These are phyloP conservation scores for Ecliptopera silaceata DNA, from an alignment of 2,888 invertebrate genomes.

Conservation along the genomic window DNA sequence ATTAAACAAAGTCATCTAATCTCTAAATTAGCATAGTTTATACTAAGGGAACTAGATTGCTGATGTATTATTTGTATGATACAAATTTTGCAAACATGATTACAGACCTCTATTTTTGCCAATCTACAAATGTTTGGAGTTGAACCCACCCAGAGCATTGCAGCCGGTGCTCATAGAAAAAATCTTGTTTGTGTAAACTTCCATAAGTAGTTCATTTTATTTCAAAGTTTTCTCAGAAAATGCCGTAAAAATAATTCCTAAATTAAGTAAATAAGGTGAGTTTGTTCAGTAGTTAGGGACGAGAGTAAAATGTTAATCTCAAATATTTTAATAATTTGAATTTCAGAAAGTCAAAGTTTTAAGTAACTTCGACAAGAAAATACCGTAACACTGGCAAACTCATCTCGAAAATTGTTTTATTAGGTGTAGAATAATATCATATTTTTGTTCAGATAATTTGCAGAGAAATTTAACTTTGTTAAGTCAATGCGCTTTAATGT, in stretches of 20 bases:
- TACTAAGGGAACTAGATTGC: no score
- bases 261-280: conserved; percentile 9
- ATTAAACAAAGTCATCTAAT: no score
- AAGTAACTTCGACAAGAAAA: conserved; percentile 24
- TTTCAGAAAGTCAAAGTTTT: conserved; percentile 18
- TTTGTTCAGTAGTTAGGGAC: conserved; percentile 12
- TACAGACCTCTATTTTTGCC: no score
- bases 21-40: no score
- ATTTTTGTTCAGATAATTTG: neutral
- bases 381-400: conserved; percentile 11
- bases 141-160: no score
- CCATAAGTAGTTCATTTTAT: neutral
- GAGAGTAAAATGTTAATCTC: conserved; percentile 6
- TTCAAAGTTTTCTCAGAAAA: no score
- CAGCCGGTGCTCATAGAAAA: no score
- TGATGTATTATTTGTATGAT: no score
- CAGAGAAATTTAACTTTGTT: neutral
- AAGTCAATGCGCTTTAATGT: neutral
- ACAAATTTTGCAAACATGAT: no score
- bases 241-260: conserved; percentile 2
- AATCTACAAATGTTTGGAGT: no score
- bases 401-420: neutral
- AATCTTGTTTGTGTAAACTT: neutral
- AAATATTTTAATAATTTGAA: conserved; percentile 21
- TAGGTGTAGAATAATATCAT: neutral